Evolutionary conservation across 1,140 invertebrate genomes (phyloP).

Genomic region (Aethina tumida): DNA sequence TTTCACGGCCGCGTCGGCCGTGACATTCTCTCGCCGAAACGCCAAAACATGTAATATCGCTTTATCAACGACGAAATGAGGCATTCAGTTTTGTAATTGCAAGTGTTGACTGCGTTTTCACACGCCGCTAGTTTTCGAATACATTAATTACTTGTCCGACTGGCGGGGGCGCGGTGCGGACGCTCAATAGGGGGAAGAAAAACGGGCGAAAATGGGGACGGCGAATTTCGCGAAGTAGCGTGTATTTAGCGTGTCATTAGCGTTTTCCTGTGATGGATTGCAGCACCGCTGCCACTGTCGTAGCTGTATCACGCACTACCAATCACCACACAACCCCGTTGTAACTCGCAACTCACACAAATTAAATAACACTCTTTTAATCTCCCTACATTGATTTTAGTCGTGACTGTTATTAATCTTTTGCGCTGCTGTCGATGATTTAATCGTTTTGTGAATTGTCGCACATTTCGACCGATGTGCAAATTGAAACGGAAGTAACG

Average conservation of each 20-base stretch:
- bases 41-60: too few species aligned
- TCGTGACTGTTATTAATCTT: too few species aligned
- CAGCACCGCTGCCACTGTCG: constrained; percentile 29
- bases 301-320: constrained; percentile 31
- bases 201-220: constrained; percentile 10
- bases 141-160: constrained; percentile 31
- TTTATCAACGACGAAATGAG: constrained; percentile 17
- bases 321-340: too few species aligned
- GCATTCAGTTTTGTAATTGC: constrained; percentile 19
- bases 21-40: too few species aligned
- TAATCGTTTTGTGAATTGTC: too few species aligned
- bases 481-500: too few species aligned
- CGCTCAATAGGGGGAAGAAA: constrained; percentile 15
- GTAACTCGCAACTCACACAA: too few species aligned
- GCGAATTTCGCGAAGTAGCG: constrained; percentile 22
- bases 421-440: too few species aligned
- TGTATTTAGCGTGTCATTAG: constrained; percentile 35
- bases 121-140: constrained; percentile 28
- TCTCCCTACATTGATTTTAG: too few species aligned
- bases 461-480: too few species aligned
- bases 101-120: constrained; percentile 24
- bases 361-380: too few species aligned
- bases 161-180: constrained; percentile 5
- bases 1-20: too few species aligned
- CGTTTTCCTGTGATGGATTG: constrained; percentile 31